These are phyloP conservation scores for Brachypteracias leptosomus DNA, from an alignment of 2,113 vertebrate species.

Conservation along the genomic window DNA sequence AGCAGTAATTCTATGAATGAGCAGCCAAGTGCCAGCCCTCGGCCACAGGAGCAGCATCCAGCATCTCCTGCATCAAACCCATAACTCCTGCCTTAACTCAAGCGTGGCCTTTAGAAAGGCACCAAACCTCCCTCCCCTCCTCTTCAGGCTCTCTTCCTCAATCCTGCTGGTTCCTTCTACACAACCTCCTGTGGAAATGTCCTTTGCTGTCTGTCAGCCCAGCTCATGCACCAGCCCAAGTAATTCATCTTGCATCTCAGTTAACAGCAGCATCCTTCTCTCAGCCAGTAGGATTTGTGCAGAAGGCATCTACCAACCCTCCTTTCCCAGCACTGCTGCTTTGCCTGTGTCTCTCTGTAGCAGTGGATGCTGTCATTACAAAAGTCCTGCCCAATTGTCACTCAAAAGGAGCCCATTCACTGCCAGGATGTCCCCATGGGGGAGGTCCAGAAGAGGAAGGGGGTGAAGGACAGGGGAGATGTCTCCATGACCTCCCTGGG, in stretches of 20 bases:
- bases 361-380: not conserved
- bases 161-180: not conserved
- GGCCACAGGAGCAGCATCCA: rapidly evolving
- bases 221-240: not conserved
- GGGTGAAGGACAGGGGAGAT: not conserved
- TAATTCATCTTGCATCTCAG: not conserved
- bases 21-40: not conserved
- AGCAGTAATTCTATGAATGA: slow-evolving; percentile 22
- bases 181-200: not conserved
- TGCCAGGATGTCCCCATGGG: not conserved
- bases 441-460: no score
- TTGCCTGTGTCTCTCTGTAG: not conserved
- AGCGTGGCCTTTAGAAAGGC: not conserved
- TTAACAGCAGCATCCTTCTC: not conserved
- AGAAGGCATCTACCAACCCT: not conserved
- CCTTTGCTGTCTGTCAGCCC: not conserved
- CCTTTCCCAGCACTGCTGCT: not conserved
- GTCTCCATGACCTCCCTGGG: not conserved
- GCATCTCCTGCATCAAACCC: not conserved
- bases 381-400: not conserved
- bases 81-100: not conserved
- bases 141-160: not conserved
- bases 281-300: not conserved
- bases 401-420: not conserved
- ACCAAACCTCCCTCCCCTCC: not conserved